Conservation (phyloP, 1,140 invertebrate genomes). For the Ditylenchus dipsaci region DNA sequence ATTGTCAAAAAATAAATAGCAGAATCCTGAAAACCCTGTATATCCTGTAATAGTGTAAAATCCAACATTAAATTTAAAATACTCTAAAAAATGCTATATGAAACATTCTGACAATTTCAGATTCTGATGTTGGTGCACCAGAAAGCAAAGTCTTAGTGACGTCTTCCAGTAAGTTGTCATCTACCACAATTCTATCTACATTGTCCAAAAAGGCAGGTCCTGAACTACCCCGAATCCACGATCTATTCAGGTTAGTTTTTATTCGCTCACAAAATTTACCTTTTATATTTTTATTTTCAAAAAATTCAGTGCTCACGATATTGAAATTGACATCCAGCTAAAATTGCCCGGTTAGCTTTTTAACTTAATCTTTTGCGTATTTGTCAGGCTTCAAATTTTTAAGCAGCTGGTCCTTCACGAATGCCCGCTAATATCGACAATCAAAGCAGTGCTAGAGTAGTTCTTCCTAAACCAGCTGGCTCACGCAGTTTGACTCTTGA, state of each 20-base stretch:
- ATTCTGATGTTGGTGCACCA: too few relatives aligned
- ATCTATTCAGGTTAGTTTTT: neutral
- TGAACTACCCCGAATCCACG: constrained; percentile 5
- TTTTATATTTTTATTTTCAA: constrained; percentile 4
- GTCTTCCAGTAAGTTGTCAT: too few relatives aligned
- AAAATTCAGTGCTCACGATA: constrained; percentile 31
- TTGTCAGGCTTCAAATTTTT: neutral
- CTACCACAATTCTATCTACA: too few relatives aligned
- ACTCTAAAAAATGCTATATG: too few relatives aligned
- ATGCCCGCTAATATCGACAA: constrained; percentile 8
- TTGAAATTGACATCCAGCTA: constrained; percentile 30
- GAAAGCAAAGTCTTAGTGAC: too few relatives aligned
- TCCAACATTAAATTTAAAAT: too few relatives aligned
- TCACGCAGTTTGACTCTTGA: constrained; percentile 28
- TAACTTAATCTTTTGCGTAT: neutral
- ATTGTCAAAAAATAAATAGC: too few relatives aligned
- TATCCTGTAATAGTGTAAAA: too few relatives aligned
- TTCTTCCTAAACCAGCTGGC: constrained; percentile 6
- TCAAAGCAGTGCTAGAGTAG: neutral
- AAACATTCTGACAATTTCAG: too few relatives aligned
- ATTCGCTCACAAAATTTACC: too few relatives aligned
- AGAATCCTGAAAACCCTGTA: too few relatives aligned
- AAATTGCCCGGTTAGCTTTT: constrained; percentile 26
- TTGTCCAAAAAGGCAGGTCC: constrained; percentile 1
- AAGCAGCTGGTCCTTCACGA: constrained; percentile 3